Base-by-base conservation (phyloP, 1,140 invertebrate species). In the Drosophila sucinea region DNA sequence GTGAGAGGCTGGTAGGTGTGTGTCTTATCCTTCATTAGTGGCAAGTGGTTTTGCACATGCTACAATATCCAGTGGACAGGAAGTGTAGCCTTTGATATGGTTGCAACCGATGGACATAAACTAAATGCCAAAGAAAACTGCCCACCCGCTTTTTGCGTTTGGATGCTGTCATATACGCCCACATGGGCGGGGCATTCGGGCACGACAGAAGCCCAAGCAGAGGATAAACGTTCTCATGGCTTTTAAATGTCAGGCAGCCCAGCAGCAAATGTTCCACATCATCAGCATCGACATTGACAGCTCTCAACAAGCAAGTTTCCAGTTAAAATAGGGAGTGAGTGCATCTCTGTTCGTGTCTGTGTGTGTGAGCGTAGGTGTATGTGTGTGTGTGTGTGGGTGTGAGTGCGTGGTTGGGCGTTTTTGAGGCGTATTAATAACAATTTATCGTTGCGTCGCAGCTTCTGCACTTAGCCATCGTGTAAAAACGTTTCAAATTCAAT, bases 211-310 rank as follows among this genome's bases (percentile, higher is more conserved):
- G 38, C 56, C 32, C 8, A 38, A 40, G 57, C 72, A 67, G 23
- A 44, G 79, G 79, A 86, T 80, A 80, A 86, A 83, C 76, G 73
- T 76, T 87, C 83, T 77, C 79, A 73, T 80, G 73, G 72, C 83
- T 63, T 78, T 89, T 89, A 89, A 89, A 89, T 89, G 84, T 89
- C 84, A 84, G 69, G 41, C 57, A 61, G 58, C 58, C 60, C 60
- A 51, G 30, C 51, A 72, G 27, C 69, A 41, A 75, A 68, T 65
- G 72, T 65, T 62, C 65, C 73, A 58, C 33, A 77, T 71, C 70
- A 77, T 71, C 70, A 77, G 57, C 74, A 71, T 68, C 60, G 74
- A 58, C 74, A 70, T 60, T 70, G 74, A 77, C 60, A 72, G 64
- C 62, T 58, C 32, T 51, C 44, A 51, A 41, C 68, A 40, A 47